Percentiles rank a stretch among this genome's conserved stretches.
These are phyloP conservation scores for Tortrix viridana DNA, from an alignment of 2,888 invertebrate species.

Conservation along the genomic window DNA sequence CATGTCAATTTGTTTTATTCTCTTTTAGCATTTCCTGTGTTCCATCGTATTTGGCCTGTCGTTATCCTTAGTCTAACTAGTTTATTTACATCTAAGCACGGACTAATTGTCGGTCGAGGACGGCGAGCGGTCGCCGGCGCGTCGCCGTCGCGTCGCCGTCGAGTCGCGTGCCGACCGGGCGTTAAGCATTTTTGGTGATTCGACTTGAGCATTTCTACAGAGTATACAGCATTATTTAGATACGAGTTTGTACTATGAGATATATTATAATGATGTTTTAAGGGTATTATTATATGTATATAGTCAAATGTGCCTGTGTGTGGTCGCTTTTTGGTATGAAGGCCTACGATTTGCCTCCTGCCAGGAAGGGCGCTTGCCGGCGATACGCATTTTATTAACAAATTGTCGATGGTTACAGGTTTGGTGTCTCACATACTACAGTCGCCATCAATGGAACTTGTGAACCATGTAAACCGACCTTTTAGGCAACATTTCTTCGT, in stretches of 20 bases:
- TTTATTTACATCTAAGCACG: conserved; percentile 48
- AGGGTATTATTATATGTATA: conserved; percentile 49
- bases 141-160: neutral
- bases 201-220: conserved; percentile 61
- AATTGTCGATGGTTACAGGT: conserved; percentile 29
- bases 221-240: conserved; percentile 48
- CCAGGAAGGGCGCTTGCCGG: conserved; percentile 1
- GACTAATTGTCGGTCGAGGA: conserved; percentile 41
- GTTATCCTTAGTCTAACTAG: conserved; percentile 45
- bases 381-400: conserved; percentile 33
- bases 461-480: no score
- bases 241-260: conserved; percentile 48
- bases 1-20: conserved; percentile 45
- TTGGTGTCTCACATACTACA: conserved; percentile 22
- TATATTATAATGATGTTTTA: conserved; percentile 49
- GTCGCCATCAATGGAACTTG: no score
- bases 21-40: conserved; percentile 52
- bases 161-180: conserved; percentile 26
- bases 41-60: conserved; percentile 49
- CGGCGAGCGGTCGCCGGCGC: neutral
- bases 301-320: conserved; percentile 62
- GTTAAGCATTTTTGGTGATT: conserved; percentile 61
- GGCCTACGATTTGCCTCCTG: conserved; percentile 42
- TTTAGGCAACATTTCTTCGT: no score
- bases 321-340: conserved; percentile 51